Evolutionary conservation across 2,797 vertebrate genomes (phyloP), one percentile per base, ranked within the genome.

Genomic region (Gambusia yucatana): DNA sequence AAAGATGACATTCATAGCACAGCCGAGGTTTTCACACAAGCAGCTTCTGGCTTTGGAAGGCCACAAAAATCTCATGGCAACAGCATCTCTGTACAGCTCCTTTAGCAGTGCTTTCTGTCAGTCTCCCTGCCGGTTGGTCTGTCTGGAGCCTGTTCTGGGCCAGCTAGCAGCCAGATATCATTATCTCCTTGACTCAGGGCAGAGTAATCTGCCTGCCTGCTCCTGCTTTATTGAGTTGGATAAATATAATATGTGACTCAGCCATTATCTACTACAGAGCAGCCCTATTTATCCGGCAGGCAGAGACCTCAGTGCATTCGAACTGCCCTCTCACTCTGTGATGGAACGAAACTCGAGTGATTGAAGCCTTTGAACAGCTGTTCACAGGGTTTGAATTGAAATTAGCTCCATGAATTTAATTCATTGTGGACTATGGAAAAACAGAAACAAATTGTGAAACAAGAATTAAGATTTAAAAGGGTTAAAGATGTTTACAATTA

Each of bases 171-270:
- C 92, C 91, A 95, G 94, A 95, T 95, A 94, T 94, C 94, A 94
- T 94, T 95, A 95, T 96, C 94, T 94, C 90, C 93, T 89, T 94
- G 94, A 95, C 93, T 95, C 94, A 95, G 94, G 94, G 91, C 88
- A 93, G 89, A 94, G 94, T 95, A 95, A 96, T 95, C 94, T 94
- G 91, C 90, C 93, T 93, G 89, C 91, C 91, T 95, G 91, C 90
- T 94, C 91, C 90, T 94, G 91, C 94, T 95, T 95, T 96, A 95
- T 95, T 95, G 94, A 95, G 94, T 96, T 94, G 95, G 93, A 95
- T 95, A 96, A 95, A 95, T 95, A 96, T 96, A 95, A 95, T 95
- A 93, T 92, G 88, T 93, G 93, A 93, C 93, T 95, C 91, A 94
- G 94, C 94, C 93, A 94, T 95, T 96, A 95, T 94, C 93, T 95